Evolutionary conservation across 2,113 vertebrate species (phyloP), one percentile per base, ranked within the genome.

Genomic region (Cygnus atratus): DNA sequence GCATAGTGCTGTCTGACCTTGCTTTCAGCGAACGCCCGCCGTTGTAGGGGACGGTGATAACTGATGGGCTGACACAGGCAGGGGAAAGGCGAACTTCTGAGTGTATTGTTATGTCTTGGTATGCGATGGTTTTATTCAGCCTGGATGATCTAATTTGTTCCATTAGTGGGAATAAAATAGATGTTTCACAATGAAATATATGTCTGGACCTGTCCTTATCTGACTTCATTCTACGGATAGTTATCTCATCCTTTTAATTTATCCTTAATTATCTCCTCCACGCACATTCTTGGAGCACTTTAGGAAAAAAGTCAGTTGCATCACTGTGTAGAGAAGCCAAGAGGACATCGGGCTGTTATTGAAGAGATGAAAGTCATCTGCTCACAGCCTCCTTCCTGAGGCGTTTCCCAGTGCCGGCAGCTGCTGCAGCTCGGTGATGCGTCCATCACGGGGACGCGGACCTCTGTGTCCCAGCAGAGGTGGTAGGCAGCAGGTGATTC

Each of bases 191-290:
- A 91, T 68, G 89, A 92, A 92, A 90, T 91, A 72, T 94, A 20
- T 1, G 86, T 74, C 80, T 1, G 0, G 65, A 63, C 90, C 84
- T 92, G 92, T 87, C 94, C 93, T 95, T 58, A 94, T 54, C 91
- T 96, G 95, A 87, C 96, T 95, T 80, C 82, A 57, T 65, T 33
- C 88, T 44, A 3, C 11, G 82, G 72, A 37, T 82, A 81, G 46
- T 96, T 93, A 95, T 93, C 90, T 84, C 77, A 97, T 57, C 63
- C 63, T 26, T 52, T 86, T 82, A 57, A 91, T 96, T 95, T 37
- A 71, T 73, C 88, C 76, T 72, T 81, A 93, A 8, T 87, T 83
- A 65, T 63, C 55, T 8, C 91, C 93, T 88, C 85, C 35, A 2
- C 70, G 2, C 3, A 0, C 63, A 3, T 44, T 58, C 82, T 26